Conservation (phyloP, 2,797 vertebrate genomes). For the Todus mexicanus region DNA sequence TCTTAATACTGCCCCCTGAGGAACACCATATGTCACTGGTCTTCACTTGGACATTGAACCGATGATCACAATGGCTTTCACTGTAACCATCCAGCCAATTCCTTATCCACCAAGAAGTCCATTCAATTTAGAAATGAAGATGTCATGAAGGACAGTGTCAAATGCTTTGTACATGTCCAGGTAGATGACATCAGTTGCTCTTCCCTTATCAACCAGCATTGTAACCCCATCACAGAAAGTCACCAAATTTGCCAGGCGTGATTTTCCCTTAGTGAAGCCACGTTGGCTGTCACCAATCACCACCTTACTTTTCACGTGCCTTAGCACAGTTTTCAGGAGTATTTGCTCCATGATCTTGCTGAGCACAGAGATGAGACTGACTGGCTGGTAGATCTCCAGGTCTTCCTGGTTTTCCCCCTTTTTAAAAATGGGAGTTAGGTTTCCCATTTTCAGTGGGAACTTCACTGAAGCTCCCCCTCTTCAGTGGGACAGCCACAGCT, state of each 20-base stretch:
- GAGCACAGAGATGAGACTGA: neutral
- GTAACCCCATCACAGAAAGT: neutral
- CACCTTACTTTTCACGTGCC: neutral
- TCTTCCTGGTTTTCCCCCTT: no score
- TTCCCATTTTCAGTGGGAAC: neutral
- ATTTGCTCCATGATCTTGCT: neutral
- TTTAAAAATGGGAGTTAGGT: no score
- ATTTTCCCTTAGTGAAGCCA: neutral
- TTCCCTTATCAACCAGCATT: neutral
- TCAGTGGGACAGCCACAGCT: neutral
- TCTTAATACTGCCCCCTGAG: neutral
- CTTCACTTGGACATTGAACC: neutral
- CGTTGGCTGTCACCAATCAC: neutral
- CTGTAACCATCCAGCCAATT: neutral
- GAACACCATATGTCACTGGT: neutral
- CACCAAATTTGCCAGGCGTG: neutral
- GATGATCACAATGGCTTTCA: neutral
- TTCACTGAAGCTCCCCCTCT: no score
- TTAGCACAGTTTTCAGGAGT: neutral
- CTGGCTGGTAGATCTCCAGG: neutral
- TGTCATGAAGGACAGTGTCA: neutral
- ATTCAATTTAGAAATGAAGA: neutral
- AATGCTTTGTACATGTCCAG: neutral
- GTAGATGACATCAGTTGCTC: neutral
- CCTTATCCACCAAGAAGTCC: neutral